Evolutionary conservation across 1,140 invertebrate species (phyloP).

Genomic region (Drosophila nigromelanica): DNA sequence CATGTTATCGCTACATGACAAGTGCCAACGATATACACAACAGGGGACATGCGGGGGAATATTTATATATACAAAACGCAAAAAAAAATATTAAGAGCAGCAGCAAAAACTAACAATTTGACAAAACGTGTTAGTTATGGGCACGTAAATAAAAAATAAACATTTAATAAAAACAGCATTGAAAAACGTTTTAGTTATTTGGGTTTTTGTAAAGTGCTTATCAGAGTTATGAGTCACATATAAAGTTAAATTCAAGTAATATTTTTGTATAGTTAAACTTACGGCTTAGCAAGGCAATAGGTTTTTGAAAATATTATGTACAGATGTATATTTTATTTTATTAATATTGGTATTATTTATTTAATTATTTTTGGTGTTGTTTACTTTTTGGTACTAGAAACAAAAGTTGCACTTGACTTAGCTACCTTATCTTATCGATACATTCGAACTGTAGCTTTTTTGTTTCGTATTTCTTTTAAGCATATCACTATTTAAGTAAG

Average conservation of each 20-base stretch:
- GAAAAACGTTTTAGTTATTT: slow-evolving; percentile 36
- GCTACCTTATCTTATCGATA: slow-evolving; percentile 21
- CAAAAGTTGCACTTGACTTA: neutral
- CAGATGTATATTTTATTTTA: neutral
- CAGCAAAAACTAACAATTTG: slow-evolving; percentile 48
- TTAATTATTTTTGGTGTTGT: slow-evolving; percentile 6
- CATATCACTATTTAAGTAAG: slow-evolving; percentile 22
- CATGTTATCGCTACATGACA: slow-evolving; percentile 77
- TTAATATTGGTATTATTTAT: neutral
- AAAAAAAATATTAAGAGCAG: slow-evolving; percentile 29
- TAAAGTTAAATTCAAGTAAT: neutral
- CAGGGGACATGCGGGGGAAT: slow-evolving; percentile 6
- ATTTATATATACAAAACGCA: slow-evolving; percentile 1
- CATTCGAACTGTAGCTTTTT: neutral
- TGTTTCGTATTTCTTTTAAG: slow-evolving; percentile 3
- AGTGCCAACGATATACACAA: slow-evolving; percentile 60
- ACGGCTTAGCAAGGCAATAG: neutral
- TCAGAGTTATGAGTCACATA: slow-evolving; percentile 26
- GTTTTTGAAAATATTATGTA: neutral
- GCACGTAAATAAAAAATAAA: slow-evolving; percentile 33
- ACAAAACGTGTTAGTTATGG: slow-evolving; percentile 62
- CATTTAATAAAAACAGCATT: slow-evolving; percentile 46
- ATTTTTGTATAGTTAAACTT: neutral
- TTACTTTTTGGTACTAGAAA: slow-evolving; percentile 12
- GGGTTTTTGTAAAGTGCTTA: slow-evolving; percentile 18